Evolutionary conservation across 2,888 invertebrate genomes (phyloP), one percentile per base, ranked within the genome.

Genomic region (Arctia plantaginis): DNA sequence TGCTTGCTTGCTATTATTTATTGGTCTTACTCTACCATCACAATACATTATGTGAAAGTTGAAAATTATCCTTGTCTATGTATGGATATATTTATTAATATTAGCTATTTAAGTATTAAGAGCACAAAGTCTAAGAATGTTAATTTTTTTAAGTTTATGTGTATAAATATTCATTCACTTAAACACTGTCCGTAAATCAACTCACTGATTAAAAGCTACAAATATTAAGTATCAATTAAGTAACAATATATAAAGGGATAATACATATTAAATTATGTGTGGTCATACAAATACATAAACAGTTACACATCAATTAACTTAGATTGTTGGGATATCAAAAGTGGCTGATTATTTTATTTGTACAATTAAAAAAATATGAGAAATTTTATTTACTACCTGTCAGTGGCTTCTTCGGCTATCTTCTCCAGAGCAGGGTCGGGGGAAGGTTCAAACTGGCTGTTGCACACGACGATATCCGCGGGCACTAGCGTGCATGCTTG

Each of bases 401-500:
- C 96, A 66, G 97, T 97, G 69, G 97, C 97, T 84, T 97, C 97
- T 89, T 97, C 97, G 8, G 97, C 97, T 69, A 96, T 94, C 73
- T 94, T 95, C 87, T 97, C 97, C 30, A 96, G 88, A 47, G 96
- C 96, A 15, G 97, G 96, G 88, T 97, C 97, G 33, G 96, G 96
- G 0, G 96, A 94, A 0, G 97, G 95, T 82, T 96, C 96, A 85
- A 96, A 96, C 85, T 97, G 97, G 82, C 97, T 96, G 72, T 96
- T 93, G 71, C 97, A 96, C 71, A 95, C 97, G 79, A 97, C 97
- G 75, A 98, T 97, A 81, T 97, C 97, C 2, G 96, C 97, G 35
- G 97, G 97, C 69, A 96, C 96, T 75, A 97, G 91, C n/a, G 92
- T 93, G 73, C 97, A 97, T 18, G 97, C 94, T 86, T 97, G 97